A percentile compares a stretch with the other conserved stretches of the same genome.
These are phyloP conservation scores for Nomada ferruginata DNA, from an alignment of 2,888 invertebrate species.

Conservation along the genomic window DNA sequence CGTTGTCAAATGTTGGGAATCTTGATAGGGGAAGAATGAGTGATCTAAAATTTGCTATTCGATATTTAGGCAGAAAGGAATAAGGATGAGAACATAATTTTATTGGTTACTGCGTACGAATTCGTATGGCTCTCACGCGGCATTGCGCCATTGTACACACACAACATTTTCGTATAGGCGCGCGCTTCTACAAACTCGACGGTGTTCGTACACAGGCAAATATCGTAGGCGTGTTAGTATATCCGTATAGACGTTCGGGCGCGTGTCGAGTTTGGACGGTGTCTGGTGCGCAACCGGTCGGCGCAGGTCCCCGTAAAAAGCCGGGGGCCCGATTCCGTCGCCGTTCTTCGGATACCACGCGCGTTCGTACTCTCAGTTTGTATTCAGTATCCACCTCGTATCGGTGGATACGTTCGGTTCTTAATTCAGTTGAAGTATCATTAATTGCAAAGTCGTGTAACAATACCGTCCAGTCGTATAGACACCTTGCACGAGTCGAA, in stretches of 20 bases:
- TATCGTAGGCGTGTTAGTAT: background rate
- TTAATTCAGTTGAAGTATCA: constrained; percentile 30
- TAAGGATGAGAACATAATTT: background rate
- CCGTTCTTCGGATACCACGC: constrained; percentile 75
- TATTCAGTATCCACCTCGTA: constrained; percentile 73
- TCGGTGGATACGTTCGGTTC: constrained; percentile 63
- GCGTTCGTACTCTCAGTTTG: constrained; percentile 76
- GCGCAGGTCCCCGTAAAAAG: constrained; percentile 79
- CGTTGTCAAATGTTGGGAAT: no score
- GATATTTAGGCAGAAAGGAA: background rate
- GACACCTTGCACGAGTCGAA: background rate
- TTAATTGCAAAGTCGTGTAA: constrained; percentile 2
- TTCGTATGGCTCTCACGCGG: background rate
- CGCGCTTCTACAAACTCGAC: constrained; percentile 17
- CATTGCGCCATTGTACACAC: constrained; percentile 34
- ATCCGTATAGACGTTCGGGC: constrained; percentile 12
- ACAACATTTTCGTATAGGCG: constrained; percentile 23
- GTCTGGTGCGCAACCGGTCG: constrained; percentile 71
- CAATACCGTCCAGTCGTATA: constrained; percentile 17
- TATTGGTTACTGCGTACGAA: background rate
- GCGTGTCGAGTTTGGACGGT: constrained; percentile 33
- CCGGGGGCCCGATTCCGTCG: constrained; percentile 78
- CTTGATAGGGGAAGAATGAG: no score
- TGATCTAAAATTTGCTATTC: background rate
- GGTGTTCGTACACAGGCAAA: background rate